These are phyloP conservation scores for Nysson spinosus DNA, from an alignment of 2,888 invertebrate genomes.

Conservation along the genomic window DNA sequence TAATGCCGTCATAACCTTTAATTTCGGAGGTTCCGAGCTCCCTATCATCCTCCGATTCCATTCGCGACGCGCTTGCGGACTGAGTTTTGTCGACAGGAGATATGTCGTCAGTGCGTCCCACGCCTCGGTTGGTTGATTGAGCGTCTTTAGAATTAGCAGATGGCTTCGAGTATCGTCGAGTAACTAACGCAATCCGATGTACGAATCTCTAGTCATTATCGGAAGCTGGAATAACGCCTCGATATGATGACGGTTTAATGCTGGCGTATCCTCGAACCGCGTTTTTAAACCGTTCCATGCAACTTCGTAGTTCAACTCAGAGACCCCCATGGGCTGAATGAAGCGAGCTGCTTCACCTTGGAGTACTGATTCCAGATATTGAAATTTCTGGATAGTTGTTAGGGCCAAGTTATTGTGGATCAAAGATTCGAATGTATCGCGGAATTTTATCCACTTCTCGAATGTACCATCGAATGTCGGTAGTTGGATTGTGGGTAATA, in stretches of 20 bases:
- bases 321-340: neutral
- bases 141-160: neutral
- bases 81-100: neutral
- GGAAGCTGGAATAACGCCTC: neutral
- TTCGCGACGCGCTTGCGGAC: neutral
- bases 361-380: constrained; percentile 3
- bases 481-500: neutral
- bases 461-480: neutral
- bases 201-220: neutral
- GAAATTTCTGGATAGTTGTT: neutral
- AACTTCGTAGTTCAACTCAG: neutral
- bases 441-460: neutral
- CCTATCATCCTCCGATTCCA: neutral
- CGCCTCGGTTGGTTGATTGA: neutral
- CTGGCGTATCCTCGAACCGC: neutral
- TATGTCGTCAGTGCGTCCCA: neutral
- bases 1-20: neutral
- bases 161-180: neutral
- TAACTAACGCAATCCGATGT: neutral
- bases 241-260: neutral
- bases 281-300: neutral
- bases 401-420: neutral
- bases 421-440: constrained; percentile 4
- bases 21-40: neutral
- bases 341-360: constrained; percentile 1